Evolutionary conservation across 2,113 vertebrate species (phyloP), one percentile per base, ranked within the genome.

Genomic region (Dendropsophus ebraccatus): DNA sequence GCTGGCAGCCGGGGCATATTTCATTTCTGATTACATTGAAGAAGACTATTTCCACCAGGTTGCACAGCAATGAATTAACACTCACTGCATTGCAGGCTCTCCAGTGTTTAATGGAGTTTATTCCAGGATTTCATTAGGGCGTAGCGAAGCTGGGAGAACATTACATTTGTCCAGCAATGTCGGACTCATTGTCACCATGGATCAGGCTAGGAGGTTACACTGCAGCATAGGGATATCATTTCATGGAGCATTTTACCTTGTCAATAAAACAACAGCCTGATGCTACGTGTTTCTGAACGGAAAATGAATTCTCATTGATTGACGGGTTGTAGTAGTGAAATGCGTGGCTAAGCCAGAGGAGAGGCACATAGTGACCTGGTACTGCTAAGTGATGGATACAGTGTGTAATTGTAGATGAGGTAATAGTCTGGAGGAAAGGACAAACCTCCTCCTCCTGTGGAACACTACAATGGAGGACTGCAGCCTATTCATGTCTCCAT

Each of bases 71-170:
- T 70, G 67, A 70, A 70, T 77, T 52, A 52, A 54, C 30, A 47
- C 50, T 32, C 45, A 50, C 74, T 77, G 74, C 74, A 77, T 54
- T 77, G 74, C 74, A 77, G 74, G 74, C 28, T 32, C 47, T 77
- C 74, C 50, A 32, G 49, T 30, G 25, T 77, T 17, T 76, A 77
- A 77, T 54, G 49, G 47, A 9, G 49, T 52, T 21, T 54, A 49
- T 77, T 37, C 67, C 19, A 41, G 32, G 35, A 19, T 70, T 25
- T 52, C 45, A 49, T 30, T 50, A 28, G 73, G 45, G 45, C 45
- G n/a, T 45, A 50, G 11, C 50, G 25, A 23, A 7, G 35, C 67
- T 32, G 67, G 23, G 62, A 35, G 67, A 70, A 41, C 19, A 23
- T 4, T 4, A 41, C 2, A 23, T 37, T 7, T 23, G 67, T 6